Evolutionary conservation across 2,888 invertebrate species (phyloP).

Genomic region (Microchrysa polita): DNA sequence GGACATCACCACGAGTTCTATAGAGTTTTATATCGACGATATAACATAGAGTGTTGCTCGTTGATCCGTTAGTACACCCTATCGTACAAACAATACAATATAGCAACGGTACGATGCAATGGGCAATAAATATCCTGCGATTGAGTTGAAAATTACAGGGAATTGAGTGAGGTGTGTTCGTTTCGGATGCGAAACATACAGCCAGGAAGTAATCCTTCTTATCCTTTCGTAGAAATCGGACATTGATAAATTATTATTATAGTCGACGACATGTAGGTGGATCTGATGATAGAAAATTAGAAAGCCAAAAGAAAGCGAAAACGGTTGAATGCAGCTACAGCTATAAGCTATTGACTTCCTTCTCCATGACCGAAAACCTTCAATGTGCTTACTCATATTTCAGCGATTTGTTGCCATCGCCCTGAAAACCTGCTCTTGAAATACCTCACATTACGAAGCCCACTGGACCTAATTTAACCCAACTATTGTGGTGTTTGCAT

Average conservation of each 20-base stretch:
- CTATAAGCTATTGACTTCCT: not conserved
- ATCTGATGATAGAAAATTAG: slow-evolving; percentile 9
- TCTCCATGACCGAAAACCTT: not conserved
- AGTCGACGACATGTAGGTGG: not conserved
- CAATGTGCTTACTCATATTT: slow-evolving; percentile 4
- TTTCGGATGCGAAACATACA: slow-evolving; percentile 33
- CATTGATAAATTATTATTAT: slow-evolving; percentile 38
- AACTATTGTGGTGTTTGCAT: not conserved
- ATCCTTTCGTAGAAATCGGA: slow-evolving; percentile 41
- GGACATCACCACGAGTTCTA: slow-evolving; percentile 15
- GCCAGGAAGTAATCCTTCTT: slow-evolving; percentile 43
- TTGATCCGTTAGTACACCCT: not conserved
- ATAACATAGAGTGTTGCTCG: slow-evolving; percentile 3
- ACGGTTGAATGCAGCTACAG: not conserved
- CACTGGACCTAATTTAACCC: not conserved
- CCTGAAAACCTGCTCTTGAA: not conserved
- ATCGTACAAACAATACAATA: not conserved
- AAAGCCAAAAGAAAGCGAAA: not conserved
- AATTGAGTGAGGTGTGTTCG: slow-evolving; percentile 31
- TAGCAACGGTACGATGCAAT: slow-evolving; percentile 10
- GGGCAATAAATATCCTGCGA: slow-evolving; percentile 36
- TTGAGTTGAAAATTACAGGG: slow-evolving; percentile 42
- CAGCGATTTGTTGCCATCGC: not conserved
- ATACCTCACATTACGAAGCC: slow-evolving; percentile 1
- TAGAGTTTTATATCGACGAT: slow-evolving; percentile 12